Evolutionary conservation across 2,888 invertebrate species (phyloP).

Genomic region (Sarcophaga variegata): DNA sequence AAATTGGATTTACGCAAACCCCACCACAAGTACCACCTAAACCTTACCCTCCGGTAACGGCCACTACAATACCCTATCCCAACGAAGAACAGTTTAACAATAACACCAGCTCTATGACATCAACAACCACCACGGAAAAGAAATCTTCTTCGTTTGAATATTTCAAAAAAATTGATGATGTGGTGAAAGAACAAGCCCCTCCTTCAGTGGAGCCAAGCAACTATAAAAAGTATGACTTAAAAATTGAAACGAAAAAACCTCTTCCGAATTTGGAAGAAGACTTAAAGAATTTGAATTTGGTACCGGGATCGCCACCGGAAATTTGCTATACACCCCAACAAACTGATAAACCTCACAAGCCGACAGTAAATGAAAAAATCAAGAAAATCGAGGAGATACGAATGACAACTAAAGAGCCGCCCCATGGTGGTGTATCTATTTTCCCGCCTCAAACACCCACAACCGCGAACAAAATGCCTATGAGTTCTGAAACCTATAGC

Average conservation of each 20-base stretch:
- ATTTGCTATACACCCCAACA: constrained; percentile 86
- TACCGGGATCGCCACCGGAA: constrained; percentile 88
- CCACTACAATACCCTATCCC: constrained; percentile 46
- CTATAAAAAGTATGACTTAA: constrained; percentile 63
- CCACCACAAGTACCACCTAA: constrained; percentile 78
- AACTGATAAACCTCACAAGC: constrained; percentile 77
- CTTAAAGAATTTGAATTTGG: constrained; percentile 83
- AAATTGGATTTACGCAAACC: constrained; percentile 75
- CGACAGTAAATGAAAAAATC: constrained; percentile 84
- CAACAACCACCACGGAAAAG: constrained; percentile 83
- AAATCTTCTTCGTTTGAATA: constrained; percentile 86
- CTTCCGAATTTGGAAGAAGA: constrained; percentile 75
- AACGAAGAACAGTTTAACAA: constrained; percentile 58
- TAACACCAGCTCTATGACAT: constrained; percentile 49
- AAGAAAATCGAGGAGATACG: constrained; percentile 85
- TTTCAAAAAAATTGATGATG: constrained; percentile 84
- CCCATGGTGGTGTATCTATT: constrained; percentile 84
- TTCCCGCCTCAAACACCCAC: constrained; percentile 76
- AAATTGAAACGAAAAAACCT: constrained; percentile 66
- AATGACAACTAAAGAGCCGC: constrained; percentile 83
- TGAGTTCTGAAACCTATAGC: constrained; percentile 71
- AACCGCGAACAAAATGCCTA: constrained; percentile 40
- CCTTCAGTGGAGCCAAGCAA: constrained; percentile 39
- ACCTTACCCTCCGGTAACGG: constrained; percentile 74
- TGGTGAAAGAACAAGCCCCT: constrained; percentile 72